phyloP scores from a whole-genome alignment of 2,888 invertebrate genomes.

The Scaptomyza polygonia region DNA sequence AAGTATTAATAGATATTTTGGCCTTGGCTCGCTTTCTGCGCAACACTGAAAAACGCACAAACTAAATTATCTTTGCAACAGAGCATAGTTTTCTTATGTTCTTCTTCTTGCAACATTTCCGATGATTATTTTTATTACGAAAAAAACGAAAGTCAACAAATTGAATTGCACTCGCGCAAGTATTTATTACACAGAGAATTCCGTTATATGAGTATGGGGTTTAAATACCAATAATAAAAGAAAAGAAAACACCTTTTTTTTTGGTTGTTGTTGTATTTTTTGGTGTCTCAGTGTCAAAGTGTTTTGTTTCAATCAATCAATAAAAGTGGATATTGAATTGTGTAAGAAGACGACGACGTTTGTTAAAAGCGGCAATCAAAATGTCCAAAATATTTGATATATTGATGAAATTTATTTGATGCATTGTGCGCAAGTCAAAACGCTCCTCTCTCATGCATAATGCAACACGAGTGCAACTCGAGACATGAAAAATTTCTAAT shows the following conservation, averaged over 20 bases:
- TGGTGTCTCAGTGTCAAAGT: slow-evolving; percentile 60
- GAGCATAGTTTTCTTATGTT: neutral
- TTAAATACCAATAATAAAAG: neutral
- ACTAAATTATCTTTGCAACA: slow-evolving; percentile 9
- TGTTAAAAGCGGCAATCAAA: slow-evolving; percentile 51
- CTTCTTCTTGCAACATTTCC: slow-evolving; percentile 33
- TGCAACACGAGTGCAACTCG: slow-evolving; percentile 62
- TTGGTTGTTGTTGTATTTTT: no score
- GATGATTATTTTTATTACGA: neutral
- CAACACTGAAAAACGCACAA: slow-evolving; percentile 17
- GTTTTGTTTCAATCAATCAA: slow-evolving; percentile 62
- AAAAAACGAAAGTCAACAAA: slow-evolving; percentile 63
- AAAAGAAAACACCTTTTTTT: slow-evolving; percentile 28
- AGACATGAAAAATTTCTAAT: slow-evolving; percentile 70
- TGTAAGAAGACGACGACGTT: slow-evolving; percentile 64
- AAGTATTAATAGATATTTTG: slow-evolving; percentile 44
- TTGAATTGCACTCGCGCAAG: slow-evolving; percentile 3
- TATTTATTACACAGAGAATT: slow-evolving; percentile 11
- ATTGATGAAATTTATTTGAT: slow-evolving; percentile 68
- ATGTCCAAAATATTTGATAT: slow-evolving; percentile 68
- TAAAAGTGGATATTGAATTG: slow-evolving; percentile 49
- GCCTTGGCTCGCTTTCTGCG: slow-evolving; percentile 50
- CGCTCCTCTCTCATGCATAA: slow-evolving; percentile 65
- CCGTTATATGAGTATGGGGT: slow-evolving; percentile 36
- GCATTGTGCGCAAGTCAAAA: slow-evolving; percentile 69